Evolutionary conservation across 1,140 invertebrate genomes (phyloP).

Genomic region (Daktulosphaira vitifoliae): DNA sequence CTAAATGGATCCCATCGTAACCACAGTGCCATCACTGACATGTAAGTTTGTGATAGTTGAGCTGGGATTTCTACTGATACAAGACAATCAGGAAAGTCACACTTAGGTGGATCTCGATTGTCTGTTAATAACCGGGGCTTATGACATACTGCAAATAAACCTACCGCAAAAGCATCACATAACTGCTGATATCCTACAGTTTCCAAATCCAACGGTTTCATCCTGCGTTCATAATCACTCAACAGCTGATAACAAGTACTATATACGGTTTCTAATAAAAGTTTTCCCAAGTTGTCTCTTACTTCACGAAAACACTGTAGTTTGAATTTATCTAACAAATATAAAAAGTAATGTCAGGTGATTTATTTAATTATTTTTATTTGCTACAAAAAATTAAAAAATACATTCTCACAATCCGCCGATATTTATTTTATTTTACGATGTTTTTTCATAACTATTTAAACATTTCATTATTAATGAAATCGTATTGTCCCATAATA

Average conservation of each 20-base stretch:
- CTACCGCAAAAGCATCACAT: slow-evolving; percentile 46
- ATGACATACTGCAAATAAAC: slow-evolving; percentile 48
- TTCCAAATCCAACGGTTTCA: slow-evolving; percentile 46
- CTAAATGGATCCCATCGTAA: slow-evolving; percentile 53
- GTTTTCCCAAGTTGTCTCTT: slow-evolving; percentile 40
- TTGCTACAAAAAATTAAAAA: too few relatives aligned
- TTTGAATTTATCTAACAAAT: slow-evolving; percentile 37
- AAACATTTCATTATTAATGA: too few relatives aligned
- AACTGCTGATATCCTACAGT: slow-evolving; percentile 46
- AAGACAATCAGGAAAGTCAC: slow-evolving; percentile 50
- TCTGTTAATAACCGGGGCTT: slow-evolving; percentile 41
- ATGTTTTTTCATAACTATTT: too few relatives aligned
- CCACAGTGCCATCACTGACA: slow-evolving; percentile 52
- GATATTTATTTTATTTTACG: too few relatives aligned
- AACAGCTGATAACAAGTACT: slow-evolving; percentile 45
- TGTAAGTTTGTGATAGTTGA: slow-evolving; percentile 47
- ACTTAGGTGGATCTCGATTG: slow-evolving; percentile 46
- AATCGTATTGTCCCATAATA: too few relatives aligned
- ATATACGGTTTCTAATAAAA: slow-evolving; percentile 47
- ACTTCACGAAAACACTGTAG: slow-evolving; percentile 47
- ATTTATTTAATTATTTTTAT: too few relatives aligned
- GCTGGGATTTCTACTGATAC: slow-evolving; percentile 51
- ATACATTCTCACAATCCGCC: too few relatives aligned
- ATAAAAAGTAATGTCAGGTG: too few relatives aligned
- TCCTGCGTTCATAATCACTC: slow-evolving; percentile 48